phyloP scores from a whole-genome alignment of 2,113 vertebrate species.

The Daubentonia madagascariensis region DNA sequence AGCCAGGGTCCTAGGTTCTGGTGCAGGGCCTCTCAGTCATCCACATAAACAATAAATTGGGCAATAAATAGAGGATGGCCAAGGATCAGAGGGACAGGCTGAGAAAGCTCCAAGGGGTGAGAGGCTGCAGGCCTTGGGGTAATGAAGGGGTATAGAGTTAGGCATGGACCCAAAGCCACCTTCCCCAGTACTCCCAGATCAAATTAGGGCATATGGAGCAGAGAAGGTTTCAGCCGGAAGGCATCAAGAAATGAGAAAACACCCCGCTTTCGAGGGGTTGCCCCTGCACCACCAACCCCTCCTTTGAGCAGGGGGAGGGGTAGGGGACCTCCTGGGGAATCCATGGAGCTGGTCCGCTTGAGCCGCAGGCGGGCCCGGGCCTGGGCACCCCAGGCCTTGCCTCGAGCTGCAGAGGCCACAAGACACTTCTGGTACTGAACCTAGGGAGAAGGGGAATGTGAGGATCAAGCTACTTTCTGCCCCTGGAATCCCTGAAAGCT shows the following conservation, averaged over 20 bases:
- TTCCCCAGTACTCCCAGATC: background rate
- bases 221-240: constrained; percentile 89
- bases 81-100: constrained; percentile 1
- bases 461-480: constrained; percentile 28
- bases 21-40: constrained; percentile 49
- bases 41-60: constrained; percentile 52
- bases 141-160: background rate
- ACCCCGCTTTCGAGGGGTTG: constrained; percentile 85
- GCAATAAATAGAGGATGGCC: constrained; percentile 49
- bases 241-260: constrained; percentile 93
- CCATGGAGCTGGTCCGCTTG: constrained; percentile 88
- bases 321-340: constrained; percentile 81
- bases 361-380: constrained; percentile 83
- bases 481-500: background rate
- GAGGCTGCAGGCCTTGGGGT: constrained; percentile 22
- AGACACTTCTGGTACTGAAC: constrained; percentile 97
- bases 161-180: constrained; percentile 9
- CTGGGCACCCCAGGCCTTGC: constrained; percentile 83
- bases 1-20: constrained; percentile 37
- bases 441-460: constrained; percentile 79
- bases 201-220: constrained; percentile 83
- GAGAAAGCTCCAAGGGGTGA: constrained; percentile 13
- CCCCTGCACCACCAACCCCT: constrained; percentile 68
- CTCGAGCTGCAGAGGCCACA: constrained; percentile 90
- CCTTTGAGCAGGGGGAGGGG: constrained; percentile 77